phyloP scores from a whole-genome alignment of 1,140 invertebrate genomes.

The Drosophila athabasca region DNA sequence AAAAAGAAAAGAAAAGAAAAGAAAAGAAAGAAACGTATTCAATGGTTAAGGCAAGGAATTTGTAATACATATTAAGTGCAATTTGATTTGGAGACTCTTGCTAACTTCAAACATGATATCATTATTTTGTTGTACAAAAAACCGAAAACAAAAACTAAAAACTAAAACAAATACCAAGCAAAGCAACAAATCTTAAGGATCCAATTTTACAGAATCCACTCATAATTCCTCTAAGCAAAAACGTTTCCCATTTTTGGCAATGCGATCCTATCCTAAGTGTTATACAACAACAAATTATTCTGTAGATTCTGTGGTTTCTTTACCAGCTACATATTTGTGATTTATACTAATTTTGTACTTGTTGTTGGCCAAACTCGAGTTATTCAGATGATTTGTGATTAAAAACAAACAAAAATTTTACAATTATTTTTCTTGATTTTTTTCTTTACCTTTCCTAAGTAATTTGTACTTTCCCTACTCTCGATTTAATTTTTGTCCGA shows the following conservation, averaged over 20 bases:
- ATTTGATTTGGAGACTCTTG: slow-evolving; percentile 36
- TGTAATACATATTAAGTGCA: slow-evolving; percentile 44
- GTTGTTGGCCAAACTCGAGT: slow-evolving; percentile 33
- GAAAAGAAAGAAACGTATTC: slow-evolving; percentile 6
- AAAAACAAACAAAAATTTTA: slow-evolving; percentile 23
- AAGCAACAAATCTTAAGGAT: slow-evolving; percentile 37
- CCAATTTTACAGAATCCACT: slow-evolving; percentile 40
- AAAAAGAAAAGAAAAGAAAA: slow-evolving; percentile 18
- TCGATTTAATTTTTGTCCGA: slow-evolving; percentile 53
- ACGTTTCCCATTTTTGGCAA: slow-evolving; percentile 37
- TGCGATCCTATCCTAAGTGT: slow-evolving; percentile 45
- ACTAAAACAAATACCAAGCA: not conserved
- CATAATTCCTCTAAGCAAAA: slow-evolving; percentile 28
- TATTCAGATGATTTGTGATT: slow-evolving; percentile 17
- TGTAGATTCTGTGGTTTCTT: slow-evolving; percentile 32
- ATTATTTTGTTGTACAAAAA: slow-evolving; percentile 29
- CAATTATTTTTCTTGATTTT: slow-evolving; percentile 42
- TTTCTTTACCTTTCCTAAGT: slow-evolving; percentile 20
- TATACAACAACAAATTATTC: slow-evolving; percentile 21
- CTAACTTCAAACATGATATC: slow-evolving; percentile 26
- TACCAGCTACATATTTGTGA: slow-evolving; percentile 36
- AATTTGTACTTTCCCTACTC: slow-evolving; percentile 35
- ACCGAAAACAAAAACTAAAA: not conserved
- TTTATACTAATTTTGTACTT: slow-evolving; percentile 48
- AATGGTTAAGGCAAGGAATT: slow-evolving; percentile 18